Evolutionary conservation across 2,113 vertebrate species (phyloP).

Genomic region (Pachycephala philippinensis): DNA sequence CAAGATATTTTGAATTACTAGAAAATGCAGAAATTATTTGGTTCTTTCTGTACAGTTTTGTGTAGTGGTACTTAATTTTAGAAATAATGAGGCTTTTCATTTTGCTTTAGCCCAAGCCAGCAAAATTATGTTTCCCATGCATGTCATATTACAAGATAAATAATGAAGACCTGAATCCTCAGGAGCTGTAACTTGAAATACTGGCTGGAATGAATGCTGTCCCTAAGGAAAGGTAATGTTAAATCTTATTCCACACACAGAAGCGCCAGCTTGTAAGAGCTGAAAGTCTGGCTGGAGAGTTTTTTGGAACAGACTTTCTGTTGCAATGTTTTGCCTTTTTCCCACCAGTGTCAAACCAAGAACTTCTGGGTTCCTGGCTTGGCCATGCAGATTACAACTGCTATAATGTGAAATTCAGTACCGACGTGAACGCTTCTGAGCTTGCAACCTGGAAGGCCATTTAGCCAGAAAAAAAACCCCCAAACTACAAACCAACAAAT

Average conservation of each 20-base stretch:
- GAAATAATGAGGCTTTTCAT: neutral
- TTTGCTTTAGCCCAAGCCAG: neutral
- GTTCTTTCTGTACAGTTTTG: neutral
- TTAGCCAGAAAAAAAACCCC: neutral
- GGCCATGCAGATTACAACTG: neutral
- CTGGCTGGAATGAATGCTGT: neutral
- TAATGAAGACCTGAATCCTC: neutral
- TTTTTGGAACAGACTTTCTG: neutral
- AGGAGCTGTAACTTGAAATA: neutral
- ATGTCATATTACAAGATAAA: neutral
- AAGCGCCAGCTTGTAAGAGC: neutral
- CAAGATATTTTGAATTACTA: neutral
- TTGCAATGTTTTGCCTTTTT: neutral
- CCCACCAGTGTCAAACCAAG: neutral
- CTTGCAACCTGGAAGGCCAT: neutral
- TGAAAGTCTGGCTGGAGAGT: neutral
- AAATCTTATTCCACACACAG: neutral
- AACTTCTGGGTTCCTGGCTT: neutral
- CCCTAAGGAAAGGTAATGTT: neutral
- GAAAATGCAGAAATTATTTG: neutral
- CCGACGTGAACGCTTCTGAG: neutral
- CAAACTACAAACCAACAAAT: neutral
- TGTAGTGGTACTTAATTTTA: neutral
- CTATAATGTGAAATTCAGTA: neutral
- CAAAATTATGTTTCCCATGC: neutral